These are phyloP conservation scores for Daphoenositta chrysoptera DNA, from an alignment of 2,113 vertebrate genomes.

Conservation along the genomic window DNA sequence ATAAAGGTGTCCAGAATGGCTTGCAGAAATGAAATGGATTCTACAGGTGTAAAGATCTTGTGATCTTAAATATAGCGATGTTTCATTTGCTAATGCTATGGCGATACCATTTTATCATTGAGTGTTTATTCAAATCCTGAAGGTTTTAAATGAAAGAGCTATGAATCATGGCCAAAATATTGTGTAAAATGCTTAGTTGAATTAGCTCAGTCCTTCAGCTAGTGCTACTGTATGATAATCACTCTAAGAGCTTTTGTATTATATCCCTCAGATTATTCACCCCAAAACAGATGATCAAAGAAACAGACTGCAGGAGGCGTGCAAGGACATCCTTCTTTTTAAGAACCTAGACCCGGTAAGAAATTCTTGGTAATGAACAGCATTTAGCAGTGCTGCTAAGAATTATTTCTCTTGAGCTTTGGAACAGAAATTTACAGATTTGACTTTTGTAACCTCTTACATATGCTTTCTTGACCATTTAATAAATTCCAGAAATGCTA, in stretches of 20 bases:
- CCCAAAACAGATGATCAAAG: slow-evolving; percentile 99
- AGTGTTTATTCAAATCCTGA: neutral
- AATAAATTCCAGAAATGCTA: neutral
- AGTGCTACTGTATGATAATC: neutral
- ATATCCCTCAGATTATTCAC: slow-evolving; percentile 84
- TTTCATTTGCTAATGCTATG: neutral
- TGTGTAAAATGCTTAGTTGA: neutral
- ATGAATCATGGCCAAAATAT: neutral
- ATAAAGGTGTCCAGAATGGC: neutral
- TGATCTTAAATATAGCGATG: neutral
- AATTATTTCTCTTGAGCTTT: neutral
- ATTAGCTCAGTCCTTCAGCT: neutral
- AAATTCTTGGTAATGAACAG: neutral
- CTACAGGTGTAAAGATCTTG: neutral
- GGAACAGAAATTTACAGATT: neutral
- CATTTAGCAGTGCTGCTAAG: neutral
- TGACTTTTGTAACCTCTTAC: neutral
- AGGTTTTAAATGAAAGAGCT: neutral
- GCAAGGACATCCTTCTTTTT: slow-evolving; percentile 96
- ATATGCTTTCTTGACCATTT: neutral
- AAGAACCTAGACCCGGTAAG: slow-evolving; percentile 96
- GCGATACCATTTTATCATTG: neutral
- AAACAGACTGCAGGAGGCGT: slow-evolving; percentile 94
- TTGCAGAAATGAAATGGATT: neutral
- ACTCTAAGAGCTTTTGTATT: slow-evolving; percentile 20